Percentiles rank a stretch among this genome's conserved stretches.
Conservation (phyloP, 2,113 vertebrate species). For the Leuciscus idus region DNA sequence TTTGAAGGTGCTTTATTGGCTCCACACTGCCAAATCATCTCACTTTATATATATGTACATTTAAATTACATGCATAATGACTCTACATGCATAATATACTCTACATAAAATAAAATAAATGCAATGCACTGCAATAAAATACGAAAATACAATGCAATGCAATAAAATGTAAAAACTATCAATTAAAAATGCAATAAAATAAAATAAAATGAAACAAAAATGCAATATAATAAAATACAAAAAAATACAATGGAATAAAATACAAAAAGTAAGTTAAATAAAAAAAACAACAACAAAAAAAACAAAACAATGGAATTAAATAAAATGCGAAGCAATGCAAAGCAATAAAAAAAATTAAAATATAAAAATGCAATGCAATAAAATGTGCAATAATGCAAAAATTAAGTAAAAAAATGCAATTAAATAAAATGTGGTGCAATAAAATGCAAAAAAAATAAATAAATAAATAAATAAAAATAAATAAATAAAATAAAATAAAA, state of each 20-base stretch:
- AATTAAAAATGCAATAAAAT: neutral
- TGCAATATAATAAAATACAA: neutral
- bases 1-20: neutral
- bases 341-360: neutral
- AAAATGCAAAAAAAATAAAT: neutral
- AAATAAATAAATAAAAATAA: neutral
- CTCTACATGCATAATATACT: neutral
- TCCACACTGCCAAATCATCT: neutral
- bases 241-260: neutral
- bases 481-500: neutral
- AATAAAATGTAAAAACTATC: neutral
- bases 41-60: too few relatives aligned
- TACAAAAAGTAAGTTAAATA: neutral
- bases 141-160: neutral
- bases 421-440: neutral
- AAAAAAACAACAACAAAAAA: neutral
- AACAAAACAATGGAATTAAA: neutral
- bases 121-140: neutral
- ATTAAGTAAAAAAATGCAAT: neutral
- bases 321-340: neutral
- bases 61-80: too few relatives aligned
- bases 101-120: neutral
- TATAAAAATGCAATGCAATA: neutral
- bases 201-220: neutral
- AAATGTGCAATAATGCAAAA: too few relatives aligned